These are phyloP conservation scores for Odontocolon sp. DNA, from an alignment of 2,888 invertebrate species.

Conservation along the genomic window DNA sequence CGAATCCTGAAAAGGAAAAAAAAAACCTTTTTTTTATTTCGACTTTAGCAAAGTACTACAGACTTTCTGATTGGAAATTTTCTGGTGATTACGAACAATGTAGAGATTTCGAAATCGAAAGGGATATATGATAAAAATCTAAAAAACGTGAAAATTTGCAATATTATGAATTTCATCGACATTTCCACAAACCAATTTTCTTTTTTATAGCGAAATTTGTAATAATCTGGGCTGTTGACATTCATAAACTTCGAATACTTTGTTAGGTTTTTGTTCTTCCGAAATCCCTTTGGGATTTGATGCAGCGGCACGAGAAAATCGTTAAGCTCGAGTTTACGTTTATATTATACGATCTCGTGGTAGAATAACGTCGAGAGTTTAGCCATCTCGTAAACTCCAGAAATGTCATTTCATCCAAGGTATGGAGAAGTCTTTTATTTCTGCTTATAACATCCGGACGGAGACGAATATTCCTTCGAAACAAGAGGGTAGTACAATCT, in stretches of 20 bases:
- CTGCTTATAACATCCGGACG: not conserved
- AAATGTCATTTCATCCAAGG: slow-evolving; percentile 44
- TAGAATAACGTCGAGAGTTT: slow-evolving; percentile 15
- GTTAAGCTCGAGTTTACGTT: slow-evolving; percentile 43
- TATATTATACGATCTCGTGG: slow-evolving; percentile 2
- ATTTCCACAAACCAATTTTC: not conserved
- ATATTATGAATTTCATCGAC: too few species aligned
- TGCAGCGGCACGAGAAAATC: slow-evolving; percentile 26
- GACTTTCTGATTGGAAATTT: too few species aligned
- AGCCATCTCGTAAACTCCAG: slow-evolving; percentile 38
- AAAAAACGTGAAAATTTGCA: too few species aligned
- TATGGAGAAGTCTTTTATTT: slow-evolving; percentile 28
- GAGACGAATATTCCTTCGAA: slow-evolving; percentile 29
- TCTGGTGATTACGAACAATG: too few species aligned
- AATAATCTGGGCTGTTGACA: slow-evolving; percentile 38
- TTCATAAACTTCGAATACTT: slow-evolving; percentile 31
- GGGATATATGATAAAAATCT: slow-evolving; percentile 17
- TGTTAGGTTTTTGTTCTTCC: not conserved
- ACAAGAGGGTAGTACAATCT: slow-evolving; percentile 13
- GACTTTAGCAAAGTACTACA: too few species aligned
- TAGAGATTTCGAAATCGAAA: too few species aligned
- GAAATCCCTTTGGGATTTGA: slow-evolving; percentile 37
- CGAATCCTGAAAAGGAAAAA: too few species aligned
- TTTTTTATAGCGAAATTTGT: not conserved
- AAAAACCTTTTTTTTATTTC: too few species aligned